Evolutionary conservation across 2,797 vertebrate genomes (phyloP), one percentile per base, ranked within the genome.

Genomic region (Enteromius argenteus): DNA sequence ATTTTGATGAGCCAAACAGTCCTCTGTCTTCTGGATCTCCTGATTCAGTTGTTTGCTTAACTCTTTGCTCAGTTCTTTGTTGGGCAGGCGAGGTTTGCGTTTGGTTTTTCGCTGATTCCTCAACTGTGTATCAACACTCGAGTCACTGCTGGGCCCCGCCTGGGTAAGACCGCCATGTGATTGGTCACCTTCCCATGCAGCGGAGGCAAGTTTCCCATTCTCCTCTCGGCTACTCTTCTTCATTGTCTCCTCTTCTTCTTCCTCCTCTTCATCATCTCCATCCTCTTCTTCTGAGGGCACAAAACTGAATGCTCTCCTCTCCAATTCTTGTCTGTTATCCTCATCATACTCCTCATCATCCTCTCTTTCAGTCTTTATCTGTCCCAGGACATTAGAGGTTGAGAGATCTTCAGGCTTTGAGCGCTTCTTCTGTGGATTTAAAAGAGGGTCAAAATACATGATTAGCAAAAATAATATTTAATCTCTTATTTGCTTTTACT

Each of bases 31-130:
- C 84, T 94, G 93, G 90, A 95, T 94, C 91, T 98, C 97, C 87
- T 96, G 97, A 90, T 95, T 97, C 78, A 96, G 95, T 90, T 96
- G 96, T 88, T 97, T 96, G 91, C 96, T 96, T 85, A 96, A 93
- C 90, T 98, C 97, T 86, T 97, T 97, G 92, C 96, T 97, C 85
- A 94, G 92, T 92, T 98, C 97, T 77, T 97, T 98, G 92, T 94
- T 96, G 68, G 95, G 92, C 30, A 96, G 93, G 74, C 95, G 94
- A 51, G 95, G 90, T 74, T 96, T 97, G 86, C 96, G 95, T 77
- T 95, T 96, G 85, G 95, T 93, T 89, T 96, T 96, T 35, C 94
- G 93, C 85, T 95, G 96, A 86, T 90, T 95, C 89, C 94, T 97
- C 88, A 97, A 96, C 51, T 94, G 94, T 73, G 92, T 85, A 19